A percentile compares a stretch with the other conserved stretches of the same genome.
These are phyloP conservation scores for Ricordea florida DNA, from an alignment of 92 coral and sea anemone genomes.

Conservation along the genomic window DNA sequence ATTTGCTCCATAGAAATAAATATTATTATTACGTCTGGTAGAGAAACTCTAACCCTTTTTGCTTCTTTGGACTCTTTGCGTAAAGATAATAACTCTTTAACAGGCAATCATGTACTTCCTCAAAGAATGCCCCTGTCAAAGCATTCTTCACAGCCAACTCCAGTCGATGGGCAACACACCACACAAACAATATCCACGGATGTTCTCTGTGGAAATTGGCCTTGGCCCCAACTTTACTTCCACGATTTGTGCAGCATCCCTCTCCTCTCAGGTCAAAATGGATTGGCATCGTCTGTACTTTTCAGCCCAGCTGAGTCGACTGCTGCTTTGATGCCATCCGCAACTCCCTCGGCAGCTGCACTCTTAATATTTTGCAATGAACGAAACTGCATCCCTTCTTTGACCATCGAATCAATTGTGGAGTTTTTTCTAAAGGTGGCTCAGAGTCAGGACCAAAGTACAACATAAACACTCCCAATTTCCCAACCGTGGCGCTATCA, in stretches of 20 bases:
- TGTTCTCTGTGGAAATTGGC: conserved; percentile 15
- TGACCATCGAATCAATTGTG: conserved; percentile 37
- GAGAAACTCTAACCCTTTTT: conserved; percentile 37
- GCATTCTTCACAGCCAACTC: conserved; percentile 61
- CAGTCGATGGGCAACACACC: conserved; percentile 60
- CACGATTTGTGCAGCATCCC: conserved; percentile 56
- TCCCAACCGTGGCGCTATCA: conserved; percentile 38
- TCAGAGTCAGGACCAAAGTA: conserved; percentile 65
- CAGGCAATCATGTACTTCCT: conserved; percentile 46
- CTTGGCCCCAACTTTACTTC: conserved; percentile 28
- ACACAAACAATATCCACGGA: conserved; percentile 30
- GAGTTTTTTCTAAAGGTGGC: conserved; percentile 13
- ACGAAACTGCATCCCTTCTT: conserved; percentile 37
- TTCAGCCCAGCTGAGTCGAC: conserved; percentile 24
- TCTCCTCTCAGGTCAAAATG: conserved; percentile 50
- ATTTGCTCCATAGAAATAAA: too few species aligned
- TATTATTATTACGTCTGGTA: conserved; percentile 21
- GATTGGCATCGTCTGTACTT: conserved; percentile 7
- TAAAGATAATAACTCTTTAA: conserved; percentile 41
- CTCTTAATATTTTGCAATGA: conserved; percentile 21
- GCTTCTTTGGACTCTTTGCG: conserved; percentile 54
- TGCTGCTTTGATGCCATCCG: conserved; percentile 14
- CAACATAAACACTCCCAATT: conserved; percentile 45
- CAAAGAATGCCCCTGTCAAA: conserved; percentile 26
- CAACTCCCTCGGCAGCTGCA: conserved; percentile 12